Conservation (phyloP, 2,113 vertebrate species). For the Gnathonemus echidnorhynchus region DNA sequence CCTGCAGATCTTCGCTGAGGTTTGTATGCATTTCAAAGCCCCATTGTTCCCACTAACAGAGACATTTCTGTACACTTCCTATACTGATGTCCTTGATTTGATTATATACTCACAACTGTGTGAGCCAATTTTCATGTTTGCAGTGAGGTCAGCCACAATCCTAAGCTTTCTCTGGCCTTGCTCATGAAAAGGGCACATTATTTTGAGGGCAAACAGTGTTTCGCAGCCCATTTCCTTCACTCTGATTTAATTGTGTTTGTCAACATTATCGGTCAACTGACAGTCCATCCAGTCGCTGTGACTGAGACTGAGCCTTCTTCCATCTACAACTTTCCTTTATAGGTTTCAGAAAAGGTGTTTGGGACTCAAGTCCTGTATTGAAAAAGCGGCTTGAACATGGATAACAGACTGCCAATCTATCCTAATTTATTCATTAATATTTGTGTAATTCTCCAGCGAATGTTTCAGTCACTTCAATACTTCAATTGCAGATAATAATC, state of each 20-base stretch:
- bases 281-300: constrained; percentile 44
- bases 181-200: constrained; percentile 57
- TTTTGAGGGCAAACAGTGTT: constrained; percentile 55
- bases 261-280: constrained; percentile 48
- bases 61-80: constrained; percentile 61
- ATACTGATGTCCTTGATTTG: constrained; percentile 66
- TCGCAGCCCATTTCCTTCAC: constrained; percentile 63
- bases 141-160: constrained; percentile 67
- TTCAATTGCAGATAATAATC: not conserved
- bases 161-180: constrained; percentile 52
- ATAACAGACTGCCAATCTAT: not conserved
- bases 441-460: not conserved
- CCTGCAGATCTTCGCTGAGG: constrained; percentile 47
- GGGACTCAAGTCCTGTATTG: not conserved
- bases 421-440: not conserved
- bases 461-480: not conserved
- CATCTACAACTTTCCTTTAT: constrained; percentile 24
- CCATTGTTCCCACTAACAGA: constrained; percentile 56
- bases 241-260: constrained; percentile 67
- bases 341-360: constrained; percentile 5
- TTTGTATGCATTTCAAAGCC: constrained; percentile 51
- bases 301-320: constrained; percentile 36
- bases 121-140: constrained; percentile 63
- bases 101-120: constrained; percentile 62
- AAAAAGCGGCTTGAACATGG: not conserved